These are phyloP conservation scores for Eleginops maclovinus DNA, from an alignment of 2,113 vertebrate genomes.

Conservation along the genomic window DNA sequence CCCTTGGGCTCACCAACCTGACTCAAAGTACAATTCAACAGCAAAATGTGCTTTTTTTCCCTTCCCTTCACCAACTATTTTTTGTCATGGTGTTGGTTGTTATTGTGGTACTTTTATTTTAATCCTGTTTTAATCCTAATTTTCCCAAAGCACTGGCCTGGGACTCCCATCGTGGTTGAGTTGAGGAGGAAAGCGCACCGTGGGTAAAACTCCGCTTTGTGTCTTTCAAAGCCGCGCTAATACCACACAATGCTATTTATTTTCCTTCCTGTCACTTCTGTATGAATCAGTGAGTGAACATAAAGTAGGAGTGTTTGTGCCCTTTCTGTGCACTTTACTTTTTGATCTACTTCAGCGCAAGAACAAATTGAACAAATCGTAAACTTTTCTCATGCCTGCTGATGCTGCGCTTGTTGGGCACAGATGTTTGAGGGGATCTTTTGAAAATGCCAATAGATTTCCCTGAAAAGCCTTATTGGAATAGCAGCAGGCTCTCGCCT, in stretches of 20 bases:
- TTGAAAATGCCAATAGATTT: slow-evolving; percentile 30
- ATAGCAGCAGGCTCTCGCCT: slow-evolving; percentile 8
- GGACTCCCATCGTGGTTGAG: slow-evolving; percentile 44
- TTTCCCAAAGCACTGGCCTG: slow-evolving; percentile 53
- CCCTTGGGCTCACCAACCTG: slow-evolving; percentile 30
- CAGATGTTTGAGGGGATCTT: slow-evolving; percentile 30
- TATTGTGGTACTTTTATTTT: slow-evolving; percentile 58
- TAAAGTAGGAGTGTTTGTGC: slow-evolving; percentile 34
- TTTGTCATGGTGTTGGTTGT: slow-evolving; percentile 31
- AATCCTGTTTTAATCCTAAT: slow-evolving; percentile 60
- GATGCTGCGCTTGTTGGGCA: slow-evolving; percentile 9
- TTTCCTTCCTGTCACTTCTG: not conserved
- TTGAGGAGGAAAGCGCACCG: slow-evolving; percentile 36
- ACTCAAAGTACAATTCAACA: slow-evolving; percentile 26
- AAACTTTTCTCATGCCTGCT: slow-evolving; percentile 26
- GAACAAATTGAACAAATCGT: not conserved
- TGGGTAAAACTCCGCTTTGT: slow-evolving; percentile 41
- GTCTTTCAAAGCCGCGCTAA: slow-evolving; percentile 38
- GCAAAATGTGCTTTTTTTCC: slow-evolving; percentile 21
- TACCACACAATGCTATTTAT: slow-evolving; percentile 20
- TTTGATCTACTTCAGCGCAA: slow-evolving; percentile 2
- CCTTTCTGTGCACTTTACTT: not conserved
- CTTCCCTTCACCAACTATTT: slow-evolving; percentile 20
- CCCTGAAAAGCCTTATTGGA: slow-evolving; percentile 40
- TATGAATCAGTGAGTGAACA: slow-evolving; percentile 32